phyloP scores from a whole-genome alignment of 1,140 invertebrate species.

The Rhagoletis pomonella region DNA sequence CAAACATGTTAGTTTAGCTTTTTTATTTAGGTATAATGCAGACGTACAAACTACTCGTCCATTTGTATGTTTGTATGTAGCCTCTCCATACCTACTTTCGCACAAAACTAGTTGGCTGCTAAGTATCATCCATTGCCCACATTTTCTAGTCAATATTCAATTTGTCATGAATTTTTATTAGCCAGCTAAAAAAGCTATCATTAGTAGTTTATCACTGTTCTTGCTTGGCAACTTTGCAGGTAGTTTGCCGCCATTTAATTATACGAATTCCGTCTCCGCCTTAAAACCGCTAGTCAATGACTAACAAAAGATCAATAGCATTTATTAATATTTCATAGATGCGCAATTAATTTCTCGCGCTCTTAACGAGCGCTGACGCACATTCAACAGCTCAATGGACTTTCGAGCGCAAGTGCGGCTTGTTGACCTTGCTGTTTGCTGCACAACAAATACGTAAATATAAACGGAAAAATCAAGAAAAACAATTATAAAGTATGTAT shows the following conservation, averaged over 20 bases:
- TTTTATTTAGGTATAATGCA: no score
- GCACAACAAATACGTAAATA: conserved; percentile 15
- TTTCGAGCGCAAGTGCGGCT: not conserved
- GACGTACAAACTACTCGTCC: no score
- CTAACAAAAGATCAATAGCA: not conserved
- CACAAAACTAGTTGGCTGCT: no score
- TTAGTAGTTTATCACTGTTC: not conserved
- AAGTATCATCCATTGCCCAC: no score
- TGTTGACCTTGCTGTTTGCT: not conserved
- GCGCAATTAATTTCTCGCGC: conserved; percentile 1
- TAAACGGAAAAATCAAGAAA: not conserved
- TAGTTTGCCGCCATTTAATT: not conserved
- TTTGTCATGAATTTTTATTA: no score
- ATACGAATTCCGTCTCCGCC: conserved; percentile 24
- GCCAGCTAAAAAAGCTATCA: no score
- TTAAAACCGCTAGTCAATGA: conserved; percentile 37
- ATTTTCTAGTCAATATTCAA: no score
- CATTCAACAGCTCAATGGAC: not conserved
- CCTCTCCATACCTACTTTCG: no score
- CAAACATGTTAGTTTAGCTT: no score
- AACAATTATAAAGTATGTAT: not conserved
- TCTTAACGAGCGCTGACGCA: not conserved
- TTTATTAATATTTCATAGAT: not conserved
- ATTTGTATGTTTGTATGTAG: no score
- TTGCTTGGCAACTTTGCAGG: not conserved